Percentiles rank a stretch among this genome's conserved stretches.
Conservation (phyloP, 2,113 vertebrate genomes). For the Daphoenositta chrysoptera region DNA sequence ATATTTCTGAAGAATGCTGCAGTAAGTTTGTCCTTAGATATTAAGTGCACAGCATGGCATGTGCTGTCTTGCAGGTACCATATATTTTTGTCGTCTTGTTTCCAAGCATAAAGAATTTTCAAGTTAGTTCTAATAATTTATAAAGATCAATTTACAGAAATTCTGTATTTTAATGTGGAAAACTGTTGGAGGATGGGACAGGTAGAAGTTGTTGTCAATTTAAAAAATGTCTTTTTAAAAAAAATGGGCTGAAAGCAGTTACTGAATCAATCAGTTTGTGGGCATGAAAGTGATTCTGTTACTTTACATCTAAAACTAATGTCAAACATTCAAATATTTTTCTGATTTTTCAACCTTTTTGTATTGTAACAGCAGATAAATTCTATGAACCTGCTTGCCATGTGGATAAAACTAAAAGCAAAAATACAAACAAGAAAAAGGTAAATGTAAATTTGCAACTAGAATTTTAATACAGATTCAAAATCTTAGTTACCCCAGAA, state of each 20-base stretch:
- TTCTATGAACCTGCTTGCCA: neutral
- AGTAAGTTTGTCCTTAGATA: neutral
- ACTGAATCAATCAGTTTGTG: neutral
- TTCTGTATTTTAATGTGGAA: neutral
- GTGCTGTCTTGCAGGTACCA: neutral
- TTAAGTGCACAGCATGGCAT: neutral
- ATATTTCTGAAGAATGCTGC: neutral
- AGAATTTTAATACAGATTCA: neutral
- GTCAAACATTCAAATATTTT: neutral
- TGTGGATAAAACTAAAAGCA: neutral
- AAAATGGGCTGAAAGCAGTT: neutral
- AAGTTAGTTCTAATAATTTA: neutral
- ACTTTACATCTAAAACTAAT: neutral
- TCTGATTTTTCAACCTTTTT: neutral
- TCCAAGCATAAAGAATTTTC: neutral
- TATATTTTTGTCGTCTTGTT: neutral
- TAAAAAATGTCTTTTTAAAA: neutral
- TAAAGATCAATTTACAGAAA: neutral
- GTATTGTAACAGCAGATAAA: neutral
- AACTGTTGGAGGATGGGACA: neutral
- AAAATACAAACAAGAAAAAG: conserved; percentile 16
- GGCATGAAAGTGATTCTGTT: neutral
- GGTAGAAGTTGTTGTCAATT: neutral
- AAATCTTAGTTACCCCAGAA: neutral
- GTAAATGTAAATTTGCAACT: neutral